Base-by-base conservation (phyloP, 1,140 invertebrate species). In the Drusus annulatus region DNA sequence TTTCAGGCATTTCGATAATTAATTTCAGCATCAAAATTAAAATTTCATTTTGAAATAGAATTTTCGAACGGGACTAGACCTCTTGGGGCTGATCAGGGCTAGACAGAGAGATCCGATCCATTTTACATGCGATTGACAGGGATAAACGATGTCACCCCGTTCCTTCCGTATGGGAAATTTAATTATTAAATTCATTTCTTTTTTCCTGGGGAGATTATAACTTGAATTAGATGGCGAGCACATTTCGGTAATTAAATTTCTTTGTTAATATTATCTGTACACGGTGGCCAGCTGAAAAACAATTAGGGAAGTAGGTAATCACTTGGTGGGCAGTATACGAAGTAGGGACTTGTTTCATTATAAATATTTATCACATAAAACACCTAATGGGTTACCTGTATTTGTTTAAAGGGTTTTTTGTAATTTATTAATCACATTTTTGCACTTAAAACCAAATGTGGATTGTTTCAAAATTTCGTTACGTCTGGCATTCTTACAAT, bases 121-220 rank as follows among this genome's bases (percentile, higher is more conserved):
- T 36, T 58, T 75, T 10, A 19, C 7, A 2, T 3, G 25, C 45
- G 78, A 21, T 60, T 25, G 80, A 81, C 31, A 63, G 74, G 50
- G 79, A 76, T 7, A 31, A 54, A 25, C n/a, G 31, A 36, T 73
- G 63, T 65, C 73, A 83, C 79, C 81, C 78, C 81, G 76, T 83
- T 83, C 79, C 58, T 68, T 73, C 65, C 71, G 60, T 63, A 73
- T 74, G 60, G 71, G 82, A 63, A 83, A 81, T 83, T 83, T 81
- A 81, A 83, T 83, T 73, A 83, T 83, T 78, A 79, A 81, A 81
- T 81, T 81, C 79, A 81, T 81, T 83, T 81, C 65, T 81, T 83
- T 71, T n/a, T 75, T 79, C 58, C 79, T 21, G 62, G 65, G 54
- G 71, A 82, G 62, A 82, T 80, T 82, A 77, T 80, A 82, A 77